phyloP scores from a whole-genome alignment of 2,888 invertebrate genomes.

The Anorthoa munda region DNA sequence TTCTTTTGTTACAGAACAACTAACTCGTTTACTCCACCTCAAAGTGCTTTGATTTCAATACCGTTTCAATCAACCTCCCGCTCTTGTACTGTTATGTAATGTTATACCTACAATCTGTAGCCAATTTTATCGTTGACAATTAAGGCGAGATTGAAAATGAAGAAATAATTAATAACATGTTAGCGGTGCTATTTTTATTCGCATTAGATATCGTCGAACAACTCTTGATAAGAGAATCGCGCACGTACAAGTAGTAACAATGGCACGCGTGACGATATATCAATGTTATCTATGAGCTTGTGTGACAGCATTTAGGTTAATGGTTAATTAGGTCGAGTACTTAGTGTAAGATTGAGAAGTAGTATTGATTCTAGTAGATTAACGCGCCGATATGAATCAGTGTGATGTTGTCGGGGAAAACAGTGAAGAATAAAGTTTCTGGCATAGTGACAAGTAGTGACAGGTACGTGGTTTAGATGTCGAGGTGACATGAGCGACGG shows the following conservation, averaged over 20 bases:
- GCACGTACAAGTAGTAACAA: constrained; percentile 78
- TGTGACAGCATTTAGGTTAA: constrained; percentile 83
- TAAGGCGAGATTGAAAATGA: constrained; percentile 17
- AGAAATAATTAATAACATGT: constrained; percentile 27
- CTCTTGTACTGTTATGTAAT: constrained; percentile 23
- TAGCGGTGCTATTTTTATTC: constrained; percentile 51
- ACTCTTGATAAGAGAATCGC: constrained; percentile 74
- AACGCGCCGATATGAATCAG: constrained; percentile 52
- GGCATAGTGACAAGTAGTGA: constrained; percentile 67
- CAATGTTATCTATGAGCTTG: constrained; percentile 78
- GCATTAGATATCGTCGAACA: constrained; percentile 59
- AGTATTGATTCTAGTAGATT: constrained; percentile 73
- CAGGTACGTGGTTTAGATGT: constrained; percentile 70
- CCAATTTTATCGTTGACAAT: constrained; percentile 16
- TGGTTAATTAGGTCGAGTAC: constrained; percentile 85
- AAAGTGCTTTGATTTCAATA: constrained; percentile 34
- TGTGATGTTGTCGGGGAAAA: constrained; percentile 52
- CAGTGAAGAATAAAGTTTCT: constrained; percentile 58
- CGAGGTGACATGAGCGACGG: constrained; percentile 70
- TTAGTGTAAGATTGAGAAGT: constrained; percentile 72
- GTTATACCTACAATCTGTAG: constrained; percentile 13
- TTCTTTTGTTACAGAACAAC: constrained; percentile 30
- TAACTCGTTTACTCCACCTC: constrained; percentile 30
- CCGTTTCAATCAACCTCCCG: not conserved
- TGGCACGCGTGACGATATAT: constrained; percentile 73